Evolutionary conservation across 2,888 invertebrate species (phyloP), one percentile per base, ranked within the genome.

Genomic region (Torymus tubicola): DNA sequence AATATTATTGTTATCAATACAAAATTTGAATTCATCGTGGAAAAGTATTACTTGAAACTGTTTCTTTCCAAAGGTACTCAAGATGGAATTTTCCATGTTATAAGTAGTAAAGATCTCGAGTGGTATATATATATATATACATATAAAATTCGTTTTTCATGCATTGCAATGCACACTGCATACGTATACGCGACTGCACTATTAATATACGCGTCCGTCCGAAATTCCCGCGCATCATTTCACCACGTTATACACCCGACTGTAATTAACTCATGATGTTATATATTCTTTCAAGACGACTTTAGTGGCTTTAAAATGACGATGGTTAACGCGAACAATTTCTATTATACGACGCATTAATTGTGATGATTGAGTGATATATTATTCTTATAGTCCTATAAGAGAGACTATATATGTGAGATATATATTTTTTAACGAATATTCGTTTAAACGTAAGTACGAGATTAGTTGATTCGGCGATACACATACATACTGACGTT

Each of bases 391-490:
- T 76, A 73, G 55, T 71, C 78, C 63, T 42, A 58, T 53, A 72
- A 72, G 65, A 74, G 70, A 67, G 18, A 60, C 63, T 65, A 81
- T 60, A 75, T 52, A 64, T 42, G 42, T 42, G 42, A 75, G 5
- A 69, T 64, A 70, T 81, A 81, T 81, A 81, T 81, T 81, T 81
- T 81, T 81, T 58, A 81, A 81, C 14, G 24, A 64, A 81, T 61
- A 52, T 81, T 73, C 14, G 58, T 81, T 81, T 64, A 50, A 60
- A 64, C 68, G 42, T 24, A 61, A 78, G 1, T 64, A 64, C 55
- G 42, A 73, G 18, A 79, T 78, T 61, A 61, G 67, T 76, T 80
- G 65, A 42, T 58, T 74, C 42, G 55, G 53, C 60, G 18, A 68
- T 68, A 67, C 67, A 60, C 24, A 21, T n/a, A 69, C 52, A 69